Evolutionary conservation across 2,888 invertebrate species (phyloP).

Genomic region (Selenia dentaria): DNA sequence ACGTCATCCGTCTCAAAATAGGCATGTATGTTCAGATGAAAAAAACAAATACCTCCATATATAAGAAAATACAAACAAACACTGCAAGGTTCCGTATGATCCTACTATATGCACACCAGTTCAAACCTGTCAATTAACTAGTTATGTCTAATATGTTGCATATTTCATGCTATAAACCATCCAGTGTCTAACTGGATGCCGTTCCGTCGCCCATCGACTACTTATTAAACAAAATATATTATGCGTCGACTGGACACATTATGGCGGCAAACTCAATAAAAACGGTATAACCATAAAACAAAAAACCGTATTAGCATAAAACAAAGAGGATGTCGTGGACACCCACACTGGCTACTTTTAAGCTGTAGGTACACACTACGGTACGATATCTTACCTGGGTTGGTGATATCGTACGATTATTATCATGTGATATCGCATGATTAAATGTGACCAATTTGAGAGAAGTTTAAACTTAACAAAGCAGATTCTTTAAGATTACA

Average conservation of each 20-base stretch:
- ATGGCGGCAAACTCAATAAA: conserved; percentile 60
- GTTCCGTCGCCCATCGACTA: conserved; percentile 9
- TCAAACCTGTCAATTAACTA: conserved; percentile 16
- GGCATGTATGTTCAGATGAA: too few species aligned
- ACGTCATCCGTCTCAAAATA: too few species aligned
- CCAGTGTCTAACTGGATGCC: conserved; percentile 4
- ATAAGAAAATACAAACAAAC: too few species aligned
- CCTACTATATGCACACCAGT: neutral
- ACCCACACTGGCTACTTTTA: conserved; percentile 60
- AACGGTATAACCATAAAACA: conserved; percentile 62
- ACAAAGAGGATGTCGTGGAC: conserved; percentile 57
- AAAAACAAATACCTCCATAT: too few species aligned
- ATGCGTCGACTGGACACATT: conserved; percentile 32
- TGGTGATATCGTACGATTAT: too few species aligned
- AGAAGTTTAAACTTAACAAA: too few species aligned
- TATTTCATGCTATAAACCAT: conserved; percentile 1
- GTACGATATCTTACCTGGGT: neutral
- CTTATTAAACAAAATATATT: conserved; percentile 29
- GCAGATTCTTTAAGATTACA: too few species aligned
- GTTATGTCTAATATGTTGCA: conserved; percentile 5
- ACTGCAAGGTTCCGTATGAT: too few species aligned
- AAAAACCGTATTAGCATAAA: conserved; percentile 61
- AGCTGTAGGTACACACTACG: conserved; percentile 37
- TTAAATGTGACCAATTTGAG: too few species aligned
- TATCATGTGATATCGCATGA: too few species aligned